These are phyloP conservation scores for Hydrozoanthus tunicans DNA, from an alignment of 64 coral and sea anemone genomes.

Conservation along the genomic window DNA sequence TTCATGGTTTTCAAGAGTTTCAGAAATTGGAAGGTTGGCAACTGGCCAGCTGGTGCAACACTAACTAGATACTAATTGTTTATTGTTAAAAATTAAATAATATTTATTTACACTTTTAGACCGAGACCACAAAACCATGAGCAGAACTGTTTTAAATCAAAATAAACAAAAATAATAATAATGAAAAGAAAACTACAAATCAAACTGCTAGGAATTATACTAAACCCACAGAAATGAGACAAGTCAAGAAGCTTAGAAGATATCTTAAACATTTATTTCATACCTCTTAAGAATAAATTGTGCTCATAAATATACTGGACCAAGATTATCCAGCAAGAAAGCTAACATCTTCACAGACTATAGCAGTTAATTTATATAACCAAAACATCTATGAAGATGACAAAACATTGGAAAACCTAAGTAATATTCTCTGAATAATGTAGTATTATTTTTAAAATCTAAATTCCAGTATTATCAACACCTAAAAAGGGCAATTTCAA, in stretches of 20 bases:
- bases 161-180: too few species aligned
- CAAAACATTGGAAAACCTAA: constrained; percentile 98
- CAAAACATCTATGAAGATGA: constrained; percentile 75
- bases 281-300: constrained; percentile 90
- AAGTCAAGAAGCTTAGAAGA: constrained; percentile 36
- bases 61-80: too few species aligned
- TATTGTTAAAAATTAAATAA: too few species aligned
- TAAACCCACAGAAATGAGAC: constrained; percentile 34
- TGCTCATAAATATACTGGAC: constrained; percentile 99
- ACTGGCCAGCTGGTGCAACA: too few species aligned
- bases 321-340: constrained; percentile 92
- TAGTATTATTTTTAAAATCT: constrained; percentile 99
- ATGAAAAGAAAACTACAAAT: too few species aligned
- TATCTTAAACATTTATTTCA: constrained; percentile 71
- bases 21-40: too few species aligned
- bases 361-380: constrained; percentile 87
- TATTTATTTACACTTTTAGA: too few species aligned
- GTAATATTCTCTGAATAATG: constrained; percentile 98
- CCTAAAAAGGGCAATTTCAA: constrained; percentile 93
- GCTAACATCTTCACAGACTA: constrained; percentile 78
- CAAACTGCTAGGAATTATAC: background rate
- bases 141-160: too few species aligned
- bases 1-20: too few species aligned
- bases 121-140: too few species aligned
- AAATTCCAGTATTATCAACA: constrained; percentile 96